A percentile compares a stretch with the other conserved stretches of the same genome.
phyloP scores from a whole-genome alignment of 2,797 vertebrate genomes.

The Neopelma chrysocephalum region DNA sequence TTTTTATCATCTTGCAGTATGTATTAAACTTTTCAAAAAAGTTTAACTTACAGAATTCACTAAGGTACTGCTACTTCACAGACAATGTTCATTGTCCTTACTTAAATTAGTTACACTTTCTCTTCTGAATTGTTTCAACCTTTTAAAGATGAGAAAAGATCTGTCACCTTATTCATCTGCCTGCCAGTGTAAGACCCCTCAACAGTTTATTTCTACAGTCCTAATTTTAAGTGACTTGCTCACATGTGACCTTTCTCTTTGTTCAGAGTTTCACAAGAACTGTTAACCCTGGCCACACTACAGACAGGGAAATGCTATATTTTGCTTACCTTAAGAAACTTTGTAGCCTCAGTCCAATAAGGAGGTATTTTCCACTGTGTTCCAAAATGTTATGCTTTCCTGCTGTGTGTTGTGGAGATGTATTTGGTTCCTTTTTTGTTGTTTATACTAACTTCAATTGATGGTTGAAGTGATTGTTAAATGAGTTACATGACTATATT shows the following conservation, averaged over 20 bases:
- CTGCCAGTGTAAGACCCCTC: neutral
- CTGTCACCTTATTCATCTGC: neutral
- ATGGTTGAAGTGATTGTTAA: neutral
- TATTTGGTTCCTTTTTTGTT: neutral
- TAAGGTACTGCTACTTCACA: neutral
- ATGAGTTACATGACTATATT: neutral
- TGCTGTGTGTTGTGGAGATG: neutral
- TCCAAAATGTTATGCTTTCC: neutral
- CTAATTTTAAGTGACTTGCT: neutral
- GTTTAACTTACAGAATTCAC: neutral
- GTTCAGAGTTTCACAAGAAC: neutral
- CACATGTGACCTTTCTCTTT: neutral
- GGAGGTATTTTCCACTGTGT: neutral
- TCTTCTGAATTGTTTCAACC: neutral
- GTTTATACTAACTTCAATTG: neutral
- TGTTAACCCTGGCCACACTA: neutral
- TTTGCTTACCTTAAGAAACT: neutral
- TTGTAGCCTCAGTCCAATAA: neutral
- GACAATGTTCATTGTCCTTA: neutral
- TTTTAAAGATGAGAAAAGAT: neutral
- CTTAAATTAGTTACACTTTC: neutral
- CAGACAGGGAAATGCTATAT: neutral
- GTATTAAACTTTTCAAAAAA: neutral
- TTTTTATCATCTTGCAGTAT: neutral
- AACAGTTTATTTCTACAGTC: neutral